These are phyloP conservation scores for Anneissia japonica DNA, from an alignment of 35 echinoderm and acorn worm species.

Conservation along the genomic window DNA sequence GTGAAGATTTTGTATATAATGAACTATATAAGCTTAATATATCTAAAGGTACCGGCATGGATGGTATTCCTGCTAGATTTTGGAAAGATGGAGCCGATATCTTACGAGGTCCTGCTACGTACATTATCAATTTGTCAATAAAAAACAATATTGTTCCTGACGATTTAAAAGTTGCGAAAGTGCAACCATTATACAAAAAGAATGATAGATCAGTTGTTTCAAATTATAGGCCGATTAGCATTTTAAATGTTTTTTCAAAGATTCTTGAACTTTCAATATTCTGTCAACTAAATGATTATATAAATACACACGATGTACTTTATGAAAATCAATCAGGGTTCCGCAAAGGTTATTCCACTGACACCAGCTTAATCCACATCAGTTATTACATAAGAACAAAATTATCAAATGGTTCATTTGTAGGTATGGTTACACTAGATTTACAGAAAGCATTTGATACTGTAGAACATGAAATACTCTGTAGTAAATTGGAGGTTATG, in stretches of 20 bases:
- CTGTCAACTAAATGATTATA: not conserved
- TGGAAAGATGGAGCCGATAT: not conserved
- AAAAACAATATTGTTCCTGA: not conserved
- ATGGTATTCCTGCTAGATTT: conserved; percentile 24
- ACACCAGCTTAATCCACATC: conserved; percentile 1
- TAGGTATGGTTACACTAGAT: conserved; percentile 8
- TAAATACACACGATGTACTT: conserved; percentile 3
- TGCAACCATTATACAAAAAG: no score
- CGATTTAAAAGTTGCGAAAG: not conserved
- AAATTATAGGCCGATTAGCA: conserved; percentile 6
- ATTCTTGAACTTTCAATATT: conserved; percentile 17
- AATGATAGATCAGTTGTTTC: not conserved
- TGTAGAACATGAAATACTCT: conserved; percentile 17
- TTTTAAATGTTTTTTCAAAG: conserved; percentile 13
- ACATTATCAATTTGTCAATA: conserved; percentile 27
- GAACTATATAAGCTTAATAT: not conserved
- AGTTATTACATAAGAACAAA: conserved; percentile 5
- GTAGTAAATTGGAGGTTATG: not conserved
- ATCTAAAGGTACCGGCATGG: not conserved
- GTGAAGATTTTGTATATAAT: not conserved
- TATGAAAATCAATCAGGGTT: conserved; percentile 14
- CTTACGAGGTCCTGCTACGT: not conserved
- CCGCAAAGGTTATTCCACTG: conserved; percentile 2
- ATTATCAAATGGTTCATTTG: conserved; percentile 4
- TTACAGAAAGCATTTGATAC: conserved; percentile 30